Conservation (phyloP, 2,113 vertebrate species). For the Pungitius pungitius region DNA sequence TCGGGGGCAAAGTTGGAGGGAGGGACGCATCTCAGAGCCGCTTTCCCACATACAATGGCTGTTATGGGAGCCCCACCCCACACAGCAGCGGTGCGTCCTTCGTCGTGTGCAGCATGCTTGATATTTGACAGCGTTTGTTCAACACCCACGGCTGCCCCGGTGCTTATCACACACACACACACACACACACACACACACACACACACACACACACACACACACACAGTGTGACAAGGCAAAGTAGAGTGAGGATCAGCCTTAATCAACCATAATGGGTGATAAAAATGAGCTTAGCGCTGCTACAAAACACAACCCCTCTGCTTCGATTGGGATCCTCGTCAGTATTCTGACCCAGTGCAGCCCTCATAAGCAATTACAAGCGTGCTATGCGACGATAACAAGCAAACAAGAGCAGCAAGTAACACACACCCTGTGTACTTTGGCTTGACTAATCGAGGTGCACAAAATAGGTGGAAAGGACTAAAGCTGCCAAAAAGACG, state of each 20-base stretch:
- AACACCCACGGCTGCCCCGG: constrained; percentile 44
- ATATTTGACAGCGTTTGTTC: constrained; percentile 56
- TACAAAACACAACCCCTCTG: constrained; percentile 29
- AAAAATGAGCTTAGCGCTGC: constrained; percentile 55
- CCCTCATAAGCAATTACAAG: constrained; percentile 45
- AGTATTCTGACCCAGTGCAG: constrained; percentile 40
- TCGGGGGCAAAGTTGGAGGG: constrained; percentile 51
- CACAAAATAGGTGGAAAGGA: constrained; percentile 22
- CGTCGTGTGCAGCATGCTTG: constrained; percentile 45
- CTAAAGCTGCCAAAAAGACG: constrained; percentile 24
- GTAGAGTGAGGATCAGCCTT: constrained; percentile 47
- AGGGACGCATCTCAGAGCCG: constrained; percentile 51
- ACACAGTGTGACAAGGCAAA: constrained; percentile 46
- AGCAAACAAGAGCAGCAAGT: constrained; percentile 35
- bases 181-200: constrained; percentile 23
- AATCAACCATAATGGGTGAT: constrained; percentile 59
- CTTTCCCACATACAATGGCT: constrained; percentile 53
- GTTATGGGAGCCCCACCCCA: constrained; percentile 23
- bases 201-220: constrained; percentile 23
- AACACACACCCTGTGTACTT: constrained; percentile 3
- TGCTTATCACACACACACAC: constrained; percentile 35
- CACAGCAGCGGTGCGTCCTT: constrained; percentile 35
- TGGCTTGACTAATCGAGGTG: constrained; percentile 33
- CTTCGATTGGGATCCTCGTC: constrained; percentile 38
- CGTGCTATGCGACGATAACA: constrained; percentile 46